Evolutionary conservation across 1,140 invertebrate species (phyloP).

Genomic region (Pantala flavescens): DNA sequence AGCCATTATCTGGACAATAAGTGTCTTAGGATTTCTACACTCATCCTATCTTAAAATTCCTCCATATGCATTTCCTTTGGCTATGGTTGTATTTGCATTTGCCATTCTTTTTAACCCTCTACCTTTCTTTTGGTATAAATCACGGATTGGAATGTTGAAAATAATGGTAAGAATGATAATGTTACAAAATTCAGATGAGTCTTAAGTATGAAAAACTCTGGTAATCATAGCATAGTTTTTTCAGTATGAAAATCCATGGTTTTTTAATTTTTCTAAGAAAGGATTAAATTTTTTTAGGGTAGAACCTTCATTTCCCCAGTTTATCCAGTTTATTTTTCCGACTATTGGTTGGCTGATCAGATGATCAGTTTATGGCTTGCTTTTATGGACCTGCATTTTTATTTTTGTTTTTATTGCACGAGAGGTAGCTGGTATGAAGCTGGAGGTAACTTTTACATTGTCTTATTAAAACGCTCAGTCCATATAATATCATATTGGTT

Average conservation of each 20-base stretch:
- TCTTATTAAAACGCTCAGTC: no score
- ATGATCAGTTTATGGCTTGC: conserved; percentile 85
- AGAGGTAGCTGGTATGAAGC: no score
- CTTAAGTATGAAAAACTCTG: no score
- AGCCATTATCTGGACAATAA: not conserved
- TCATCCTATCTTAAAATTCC: not conserved
- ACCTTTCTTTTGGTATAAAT: not conserved
- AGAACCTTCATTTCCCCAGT: conserved; percentile 85
- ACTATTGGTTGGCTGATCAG: conserved; percentile 99
- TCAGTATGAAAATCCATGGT: not conserved
- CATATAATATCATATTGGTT: no score
- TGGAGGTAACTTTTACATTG: no score
- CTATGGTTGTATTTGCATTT: not conserved
- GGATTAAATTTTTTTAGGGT: not conserved
- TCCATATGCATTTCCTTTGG: not conserved
- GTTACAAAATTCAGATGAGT: not conserved
- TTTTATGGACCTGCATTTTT: conserved; percentile 89
- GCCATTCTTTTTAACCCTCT: not conserved
- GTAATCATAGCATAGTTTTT: no score
- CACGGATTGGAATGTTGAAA: not conserved
- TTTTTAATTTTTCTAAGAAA: not conserved
- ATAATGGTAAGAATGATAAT: not conserved
- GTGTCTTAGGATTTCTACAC: not conserved
- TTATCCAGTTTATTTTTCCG: conserved; percentile 91
- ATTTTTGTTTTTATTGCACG: conserved; percentile 53